phyloP scores from a whole-genome alignment of 1,140 invertebrate genomes.

The Solen grandis region DNA sequence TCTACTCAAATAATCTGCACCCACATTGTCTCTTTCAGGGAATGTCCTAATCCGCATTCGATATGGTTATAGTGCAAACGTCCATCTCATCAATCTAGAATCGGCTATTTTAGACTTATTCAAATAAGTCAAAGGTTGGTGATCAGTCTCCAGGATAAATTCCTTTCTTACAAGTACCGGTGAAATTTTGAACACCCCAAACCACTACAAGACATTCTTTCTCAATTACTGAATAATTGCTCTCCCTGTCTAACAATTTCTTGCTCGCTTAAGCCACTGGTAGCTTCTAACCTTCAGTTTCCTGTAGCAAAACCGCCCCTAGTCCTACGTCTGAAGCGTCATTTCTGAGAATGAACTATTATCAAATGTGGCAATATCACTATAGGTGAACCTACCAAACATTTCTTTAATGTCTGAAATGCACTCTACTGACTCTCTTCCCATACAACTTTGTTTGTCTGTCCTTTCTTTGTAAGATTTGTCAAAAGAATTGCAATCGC shows the following conservation, averaged over 20 bases:
- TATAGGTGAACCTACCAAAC: conserved; percentile 30
- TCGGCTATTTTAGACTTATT: not conserved
- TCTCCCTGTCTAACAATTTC: conserved; percentile 49
- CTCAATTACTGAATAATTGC: conserved; percentile 78
- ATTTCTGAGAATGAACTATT: conserved; percentile 65
- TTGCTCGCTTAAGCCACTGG: conserved; percentile 62
- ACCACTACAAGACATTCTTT: too few species aligned
- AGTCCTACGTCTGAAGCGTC: conserved; percentile 50
- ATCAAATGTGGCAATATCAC: conserved; percentile 68
- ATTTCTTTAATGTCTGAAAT: too few species aligned
- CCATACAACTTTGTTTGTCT: conserved; percentile 41
- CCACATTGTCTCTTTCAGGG: conserved; percentile 4
- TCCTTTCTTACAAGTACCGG: conserved; percentile 69
- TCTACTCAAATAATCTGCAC: too few species aligned
- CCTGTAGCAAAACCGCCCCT: conserved; percentile 65
- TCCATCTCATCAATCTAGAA: conserved; percentile 45
- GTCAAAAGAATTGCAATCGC: conserved; percentile 65
- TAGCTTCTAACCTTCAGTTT: conserved; percentile 41
- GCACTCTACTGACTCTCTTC: conserved; percentile 38
- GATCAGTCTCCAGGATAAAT: conserved; percentile 51
- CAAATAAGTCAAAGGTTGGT: conserved; percentile 40
- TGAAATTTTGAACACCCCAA: conserved; percentile 77
- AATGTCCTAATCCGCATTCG: conserved; percentile 30
- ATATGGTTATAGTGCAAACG: conserved; percentile 30
- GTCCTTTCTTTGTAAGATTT: conserved; percentile 67